Evolutionary conservation across 2,888 invertebrate species (phyloP).

Genomic region (Nezara viridula): DNA sequence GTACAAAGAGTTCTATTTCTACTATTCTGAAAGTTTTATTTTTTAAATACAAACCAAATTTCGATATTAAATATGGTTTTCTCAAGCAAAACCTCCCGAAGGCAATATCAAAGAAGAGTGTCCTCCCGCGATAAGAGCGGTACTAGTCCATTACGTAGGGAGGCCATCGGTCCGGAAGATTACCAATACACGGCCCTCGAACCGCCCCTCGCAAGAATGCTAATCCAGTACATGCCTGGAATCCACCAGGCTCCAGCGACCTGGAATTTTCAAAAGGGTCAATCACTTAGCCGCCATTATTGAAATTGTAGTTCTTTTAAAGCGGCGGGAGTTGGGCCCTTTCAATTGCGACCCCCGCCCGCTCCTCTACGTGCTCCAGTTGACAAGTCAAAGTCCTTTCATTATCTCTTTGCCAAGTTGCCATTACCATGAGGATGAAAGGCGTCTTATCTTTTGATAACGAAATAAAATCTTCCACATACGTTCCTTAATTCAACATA

Average conservation of each 20-base stretch:
- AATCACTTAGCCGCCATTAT: constrained; percentile 62
- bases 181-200: constrained; percentile 61
- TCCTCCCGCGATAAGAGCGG: not conserved
- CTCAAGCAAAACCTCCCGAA: not conserved
- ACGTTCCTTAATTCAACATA: not conserved
- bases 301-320: constrained; percentile 60
- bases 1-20: too few species aligned
- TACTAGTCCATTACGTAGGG: constrained; percentile 9
- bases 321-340: not conserved
- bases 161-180: constrained; percentile 60
- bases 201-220: constrained; percentile 60
- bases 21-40: too few species aligned
- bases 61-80: not conserved
- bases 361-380: constrained; percentile 6
- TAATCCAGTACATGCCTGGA: constrained; percentile 64
- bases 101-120: constrained; percentile 3
- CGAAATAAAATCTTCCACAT: not conserved
- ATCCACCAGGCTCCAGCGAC: constrained; percentile 50
- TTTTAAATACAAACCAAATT: too few species aligned
- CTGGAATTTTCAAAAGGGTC: constrained; percentile 52
- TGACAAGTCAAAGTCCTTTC: constrained; percentile 22
- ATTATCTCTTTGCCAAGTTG: not conserved
- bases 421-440: not conserved
- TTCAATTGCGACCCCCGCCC: not conserved
- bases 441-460: not conserved